phyloP scores from a whole-genome alignment of 1,140 invertebrate species.

The Pseudomyrmex sp. region DNA sequence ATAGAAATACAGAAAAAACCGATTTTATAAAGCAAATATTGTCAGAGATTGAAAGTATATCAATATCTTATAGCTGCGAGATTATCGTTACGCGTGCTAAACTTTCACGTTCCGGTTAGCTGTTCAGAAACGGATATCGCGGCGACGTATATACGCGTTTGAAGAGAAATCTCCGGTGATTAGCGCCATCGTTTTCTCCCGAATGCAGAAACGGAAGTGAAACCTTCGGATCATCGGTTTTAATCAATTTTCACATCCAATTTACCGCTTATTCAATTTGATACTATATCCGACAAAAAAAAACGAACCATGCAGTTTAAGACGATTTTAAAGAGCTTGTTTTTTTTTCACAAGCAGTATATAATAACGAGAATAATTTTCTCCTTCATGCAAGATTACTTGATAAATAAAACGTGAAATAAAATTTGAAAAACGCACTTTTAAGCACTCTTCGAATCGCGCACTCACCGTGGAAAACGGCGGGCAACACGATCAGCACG shows the following conservation, averaged over 20 bases:
- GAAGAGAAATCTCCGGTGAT: constrained; percentile 59
- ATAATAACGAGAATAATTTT: too few species aligned
- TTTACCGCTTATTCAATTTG: too few species aligned
- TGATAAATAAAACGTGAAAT: too few species aligned
- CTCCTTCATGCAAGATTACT: too few species aligned
- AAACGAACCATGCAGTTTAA: too few species aligned
- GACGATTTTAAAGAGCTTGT: too few species aligned
- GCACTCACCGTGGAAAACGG: constrained; percentile 67
- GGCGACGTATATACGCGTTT: constrained; percentile 33
- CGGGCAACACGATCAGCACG: constrained; percentile 47
- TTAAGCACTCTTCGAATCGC: constrained; percentile 3
- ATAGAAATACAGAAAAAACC: not conserved
- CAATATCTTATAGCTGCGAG: constrained; percentile 9
- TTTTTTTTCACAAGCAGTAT: too few species aligned
- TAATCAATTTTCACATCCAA: not conserved
- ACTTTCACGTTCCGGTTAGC: constrained; percentile 48
- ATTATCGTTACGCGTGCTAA: constrained; percentile 28
- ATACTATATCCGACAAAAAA: not conserved
- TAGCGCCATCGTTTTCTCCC: constrained; percentile 68
- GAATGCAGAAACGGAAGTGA: constrained; percentile 76
- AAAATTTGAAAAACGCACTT: not conserved
- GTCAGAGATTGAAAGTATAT: constrained; percentile 22
- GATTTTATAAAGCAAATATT: constrained; percentile 1
- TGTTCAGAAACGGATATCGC: constrained; percentile 33
- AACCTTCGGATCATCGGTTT: constrained; percentile 68